phyloP scores from a whole-genome alignment of 2,888 invertebrate species.

The Zele albiditarsus region DNA sequence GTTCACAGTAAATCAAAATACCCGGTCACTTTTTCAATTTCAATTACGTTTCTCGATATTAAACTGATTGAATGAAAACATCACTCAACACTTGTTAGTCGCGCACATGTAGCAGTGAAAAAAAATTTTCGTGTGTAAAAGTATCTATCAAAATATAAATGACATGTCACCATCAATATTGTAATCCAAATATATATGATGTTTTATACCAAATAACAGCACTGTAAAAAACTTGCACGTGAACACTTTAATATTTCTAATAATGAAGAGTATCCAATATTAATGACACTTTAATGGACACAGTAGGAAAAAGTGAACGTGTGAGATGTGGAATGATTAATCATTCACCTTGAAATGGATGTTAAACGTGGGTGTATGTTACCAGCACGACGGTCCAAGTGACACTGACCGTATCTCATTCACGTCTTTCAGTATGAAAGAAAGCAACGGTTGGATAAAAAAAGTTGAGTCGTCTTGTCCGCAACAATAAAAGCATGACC shows the following conservation, averaged over 20 bases:
- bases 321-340: neutral
- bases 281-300: conserved; percentile 8
- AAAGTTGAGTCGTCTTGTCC: neutral
- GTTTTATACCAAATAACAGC: neutral
- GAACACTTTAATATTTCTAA: neutral
- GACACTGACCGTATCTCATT: conserved; percentile 44
- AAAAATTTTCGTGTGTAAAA: neutral
- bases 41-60: neutral
- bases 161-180: neutral
- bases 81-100: conserved; percentile 13
- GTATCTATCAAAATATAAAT: neutral
- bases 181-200: neutral
- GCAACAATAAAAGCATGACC: conserved; percentile 11
- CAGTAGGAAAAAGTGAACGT: neutral
- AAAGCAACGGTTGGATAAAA: conserved; percentile 21
- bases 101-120: neutral
- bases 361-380: conserved; percentile 35
- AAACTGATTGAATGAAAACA: conserved; percentile 1
- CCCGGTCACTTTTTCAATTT: neutral
- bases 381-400: conserved; percentile 37
- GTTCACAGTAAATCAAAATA: neutral
- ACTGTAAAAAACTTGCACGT: neutral
- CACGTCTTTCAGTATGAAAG: conserved; percentile 10
- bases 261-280: conserved; percentile 23
- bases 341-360: conserved; percentile 32